A percentile compares a stretch with the other conserved stretches of the same genome.
These are phyloP conservation scores for Spodoptera frugiperda DNA, from an alignment of 1,140 invertebrate genomes.

Conservation along the genomic window DNA sequence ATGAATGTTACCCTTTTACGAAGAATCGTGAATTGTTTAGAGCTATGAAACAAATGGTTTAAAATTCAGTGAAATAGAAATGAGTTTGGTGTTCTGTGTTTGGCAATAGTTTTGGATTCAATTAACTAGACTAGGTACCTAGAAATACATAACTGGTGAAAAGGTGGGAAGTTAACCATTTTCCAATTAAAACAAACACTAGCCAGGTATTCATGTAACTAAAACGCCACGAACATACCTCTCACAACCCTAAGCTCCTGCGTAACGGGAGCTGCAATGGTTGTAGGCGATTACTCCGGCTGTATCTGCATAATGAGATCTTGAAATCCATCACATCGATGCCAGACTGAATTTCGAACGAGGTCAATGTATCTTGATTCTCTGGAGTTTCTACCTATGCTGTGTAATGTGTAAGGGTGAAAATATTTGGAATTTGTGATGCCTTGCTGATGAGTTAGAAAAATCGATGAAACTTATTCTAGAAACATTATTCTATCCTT, in stretches of 20 bases:
- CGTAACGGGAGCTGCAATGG: constrained; percentile 10
- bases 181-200: too few species aligned
- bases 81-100: too few species aligned
- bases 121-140: too few species aligned
- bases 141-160: too few species aligned
- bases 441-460: too few species aligned
- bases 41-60: too few species aligned
- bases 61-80: too few species aligned
- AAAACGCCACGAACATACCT: neutral
- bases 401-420: neutral
- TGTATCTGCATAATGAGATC: constrained; percentile 36
- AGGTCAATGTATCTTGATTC: constrained; percentile 30
- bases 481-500: neutral
- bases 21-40: too few species aligned
- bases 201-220: too few species aligned
- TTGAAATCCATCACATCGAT: constrained; percentile 36
- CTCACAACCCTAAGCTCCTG: neutral
- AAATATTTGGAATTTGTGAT: constrained; percentile 1
- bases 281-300: constrained; percentile 28
- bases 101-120: too few species aligned
- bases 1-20: too few species aligned
- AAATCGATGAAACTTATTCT: neutral
- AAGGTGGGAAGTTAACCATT: too few species aligned
- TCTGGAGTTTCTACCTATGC: neutral
- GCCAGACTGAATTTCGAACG: constrained; percentile 27